A percentile compares a stretch with the other conserved stretches of the same genome.
Evolutionary conservation across 2,797 vertebrate genomes (phyloP).

Genomic region (Poeciliopsis presidionis): DNA sequence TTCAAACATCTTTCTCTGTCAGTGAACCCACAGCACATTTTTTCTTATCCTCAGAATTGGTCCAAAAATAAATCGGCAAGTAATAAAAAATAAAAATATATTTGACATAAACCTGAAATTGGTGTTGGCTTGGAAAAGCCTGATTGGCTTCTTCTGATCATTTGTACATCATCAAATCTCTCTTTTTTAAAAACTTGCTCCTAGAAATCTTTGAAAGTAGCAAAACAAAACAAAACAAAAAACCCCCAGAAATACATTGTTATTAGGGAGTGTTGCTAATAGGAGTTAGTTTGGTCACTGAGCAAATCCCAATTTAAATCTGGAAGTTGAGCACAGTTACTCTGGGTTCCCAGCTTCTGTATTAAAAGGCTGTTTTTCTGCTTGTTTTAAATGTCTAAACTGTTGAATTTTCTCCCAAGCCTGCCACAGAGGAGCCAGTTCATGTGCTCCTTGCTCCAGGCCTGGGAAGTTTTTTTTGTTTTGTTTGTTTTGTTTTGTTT

Average conservation of each 20-base stretch:
- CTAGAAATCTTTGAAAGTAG: background rate
- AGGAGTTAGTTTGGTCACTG: background rate
- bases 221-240: background rate
- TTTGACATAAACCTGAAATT: too few species aligned
- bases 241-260: background rate
- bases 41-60: too few species aligned
- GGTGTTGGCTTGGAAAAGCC: too few species aligned
- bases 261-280: background rate
- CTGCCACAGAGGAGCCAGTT: background rate
- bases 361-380: background rate
- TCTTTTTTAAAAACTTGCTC: background rate
- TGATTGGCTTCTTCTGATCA: background rate
- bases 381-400: background rate
- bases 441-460: conserved; percentile 10
- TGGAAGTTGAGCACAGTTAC: background rate
- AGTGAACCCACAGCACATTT: too few species aligned
- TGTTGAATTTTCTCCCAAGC: background rate
- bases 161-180: background rate
- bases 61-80: too few species aligned
- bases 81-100: too few species aligned
- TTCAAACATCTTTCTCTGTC: too few species aligned
- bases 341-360: background rate
- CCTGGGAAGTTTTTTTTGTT: background rate
- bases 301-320: background rate
- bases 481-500: background rate